Evolutionary conservation across 1,140 invertebrate genomes (phyloP).

Genomic region (Cherax quadricarinatus): DNA sequence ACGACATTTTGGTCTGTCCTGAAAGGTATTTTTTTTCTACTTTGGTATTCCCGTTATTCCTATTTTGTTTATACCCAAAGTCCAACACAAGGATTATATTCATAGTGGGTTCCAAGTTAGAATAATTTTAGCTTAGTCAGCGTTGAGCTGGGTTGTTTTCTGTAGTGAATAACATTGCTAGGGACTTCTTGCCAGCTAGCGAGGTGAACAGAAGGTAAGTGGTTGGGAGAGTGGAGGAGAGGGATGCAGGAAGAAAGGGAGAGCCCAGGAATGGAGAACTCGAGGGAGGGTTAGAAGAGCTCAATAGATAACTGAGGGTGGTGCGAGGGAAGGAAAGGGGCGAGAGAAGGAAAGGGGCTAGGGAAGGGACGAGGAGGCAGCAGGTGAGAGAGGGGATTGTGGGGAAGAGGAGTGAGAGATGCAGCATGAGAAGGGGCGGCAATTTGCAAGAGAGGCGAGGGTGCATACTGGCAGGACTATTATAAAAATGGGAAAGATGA

Average conservation of each 20-base stretch:
- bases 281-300: background rate
- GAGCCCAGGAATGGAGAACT: background rate
- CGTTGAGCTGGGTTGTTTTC: background rate
- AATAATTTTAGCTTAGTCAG: too few relatives aligned
- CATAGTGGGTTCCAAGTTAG: too few relatives aligned
- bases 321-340: slow-evolving; percentile 1
- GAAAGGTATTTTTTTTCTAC: too few relatives aligned
- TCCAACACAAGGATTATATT: too few relatives aligned
- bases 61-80: too few relatives aligned
- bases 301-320: background rate
- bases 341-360: background rate
- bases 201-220: background rate
- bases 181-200: background rate
- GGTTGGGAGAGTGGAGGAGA: slow-evolving; percentile 12
- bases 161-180: background rate
- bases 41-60: too few relatives aligned
- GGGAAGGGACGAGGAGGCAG: slow-evolving; percentile 27
- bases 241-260: slow-evolving; percentile 12
- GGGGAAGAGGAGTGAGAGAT: slow-evolving; percentile 52
- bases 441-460: slow-evolving; percentile 32
- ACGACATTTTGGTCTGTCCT: too few relatives aligned
- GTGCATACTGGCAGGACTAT: slow-evolving; percentile 1
- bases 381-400: slow-evolving; percentile 7
- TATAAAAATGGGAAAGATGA: slow-evolving; percentile 23
- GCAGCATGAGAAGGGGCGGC: slow-evolving; percentile 41